Evolutionary conservation across 2,888 invertebrate species (phyloP).

Genomic region (Stenichneumon culpator): DNA sequence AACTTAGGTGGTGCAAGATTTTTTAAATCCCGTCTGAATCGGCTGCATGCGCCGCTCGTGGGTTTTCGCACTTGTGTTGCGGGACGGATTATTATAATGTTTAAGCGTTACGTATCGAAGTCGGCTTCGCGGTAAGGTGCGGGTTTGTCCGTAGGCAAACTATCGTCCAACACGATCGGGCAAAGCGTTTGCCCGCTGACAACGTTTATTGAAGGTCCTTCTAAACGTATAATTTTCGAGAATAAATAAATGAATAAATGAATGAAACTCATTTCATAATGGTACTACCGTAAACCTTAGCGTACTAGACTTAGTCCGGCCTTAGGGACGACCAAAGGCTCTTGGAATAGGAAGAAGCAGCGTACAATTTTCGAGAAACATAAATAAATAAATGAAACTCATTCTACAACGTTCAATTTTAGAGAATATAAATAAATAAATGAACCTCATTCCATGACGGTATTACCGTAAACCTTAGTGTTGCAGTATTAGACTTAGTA

Average conservation of each 20-base stretch:
- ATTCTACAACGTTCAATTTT: background rate
- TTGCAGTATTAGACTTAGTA: background rate
- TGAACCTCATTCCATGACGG: background rate
- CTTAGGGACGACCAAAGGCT: background rate
- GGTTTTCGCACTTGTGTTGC: conserved; percentile 29
- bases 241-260: too few relatives aligned
- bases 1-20: conserved; percentile 36
- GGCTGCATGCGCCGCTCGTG: conserved; percentile 26
- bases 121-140: conserved; percentile 1
- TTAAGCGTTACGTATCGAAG: conserved; percentile 8
- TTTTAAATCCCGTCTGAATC: conserved; percentile 38
- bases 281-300: conserved; percentile 29
- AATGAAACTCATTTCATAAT: too few relatives aligned
- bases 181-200: background rate
- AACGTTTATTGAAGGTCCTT: too few relatives aligned
- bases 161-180: background rate
- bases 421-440: background rate
- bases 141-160: background rate
- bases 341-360: background rate
- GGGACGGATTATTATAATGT: background rate
- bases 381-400: background rate
- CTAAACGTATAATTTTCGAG: too few relatives aligned
- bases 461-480: conserved; percentile 36
- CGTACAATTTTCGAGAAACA: background rate
- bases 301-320: background rate